Percentiles rank a stretch among this genome's conserved stretches.
These are phyloP conservation scores for Nannoperca australis DNA, from an alignment of 2,797 vertebrate genomes.

Conservation along the genomic window DNA sequence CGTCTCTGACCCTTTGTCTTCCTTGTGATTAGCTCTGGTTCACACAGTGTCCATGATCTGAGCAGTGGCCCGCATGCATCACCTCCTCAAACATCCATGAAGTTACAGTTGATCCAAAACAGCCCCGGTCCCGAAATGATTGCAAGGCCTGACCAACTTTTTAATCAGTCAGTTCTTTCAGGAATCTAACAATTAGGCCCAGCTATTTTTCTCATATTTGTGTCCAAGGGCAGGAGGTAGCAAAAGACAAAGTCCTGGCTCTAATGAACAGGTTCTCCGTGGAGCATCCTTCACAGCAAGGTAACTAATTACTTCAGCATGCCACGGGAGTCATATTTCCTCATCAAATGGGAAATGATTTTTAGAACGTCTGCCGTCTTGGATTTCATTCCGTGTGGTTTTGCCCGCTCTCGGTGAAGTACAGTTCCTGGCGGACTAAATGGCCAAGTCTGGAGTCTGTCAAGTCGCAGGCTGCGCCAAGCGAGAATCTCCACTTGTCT, in stretches of 20 bases:
- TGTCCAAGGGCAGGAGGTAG: constrained; percentile 70
- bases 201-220: constrained; percentile 65
- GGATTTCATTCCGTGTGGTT: constrained; percentile 72
- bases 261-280: constrained; percentile 72
- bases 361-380: constrained; percentile 77
- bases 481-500: constrained; percentile 75
- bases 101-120: constrained; percentile 72
- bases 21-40: constrained; percentile 65
- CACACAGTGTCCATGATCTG: constrained; percentile 61
- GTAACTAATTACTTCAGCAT: constrained; percentile 86
- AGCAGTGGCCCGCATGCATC: constrained; percentile 54
- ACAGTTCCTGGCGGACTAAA: constrained; percentile 69
- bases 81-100: constrained; percentile 68
- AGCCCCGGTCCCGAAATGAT: constrained; percentile 63
- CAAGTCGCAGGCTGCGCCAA: constrained; percentile 65
- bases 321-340: constrained; percentile 80
- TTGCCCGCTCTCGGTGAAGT: constrained; percentile 61
- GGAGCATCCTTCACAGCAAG: constrained; percentile 79
- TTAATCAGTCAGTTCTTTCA: constrained; percentile 74
- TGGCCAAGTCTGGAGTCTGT: constrained; percentile 81
- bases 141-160: constrained; percentile 67
- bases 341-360: constrained; percentile 86
- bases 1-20: constrained; percentile 60
- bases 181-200: constrained; percentile 73
- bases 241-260: constrained; percentile 64